Percentiles rank a stretch among this genome's conserved stretches.
Conservation (phyloP, 1,140 invertebrate species). For the Caenorhabditis latens region DNA sequence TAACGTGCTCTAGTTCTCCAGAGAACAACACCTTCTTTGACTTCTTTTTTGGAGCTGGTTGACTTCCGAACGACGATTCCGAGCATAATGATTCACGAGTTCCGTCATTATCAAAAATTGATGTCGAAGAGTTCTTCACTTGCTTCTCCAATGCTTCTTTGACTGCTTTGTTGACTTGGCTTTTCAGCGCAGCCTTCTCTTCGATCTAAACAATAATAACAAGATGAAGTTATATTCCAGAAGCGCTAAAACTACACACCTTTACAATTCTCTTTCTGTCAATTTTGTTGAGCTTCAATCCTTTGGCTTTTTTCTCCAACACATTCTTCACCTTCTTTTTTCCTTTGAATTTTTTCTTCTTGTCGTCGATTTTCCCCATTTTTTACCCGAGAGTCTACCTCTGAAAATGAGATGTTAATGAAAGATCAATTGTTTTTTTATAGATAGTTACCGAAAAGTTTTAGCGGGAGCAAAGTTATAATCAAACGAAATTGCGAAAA, state of each 20-base stretch:
- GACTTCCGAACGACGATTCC: constrained; percentile 62
- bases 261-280: constrained; percentile 62
- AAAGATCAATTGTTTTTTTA: background rate
- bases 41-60: constrained; percentile 56
- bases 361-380: constrained; percentile 58
- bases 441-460: too few species aligned
- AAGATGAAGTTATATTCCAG: background rate
- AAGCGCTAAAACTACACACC: constrained; percentile 25
- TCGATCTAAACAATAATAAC: constrained; percentile 42
- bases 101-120: constrained; percentile 46
- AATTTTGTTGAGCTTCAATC: constrained; percentile 57
- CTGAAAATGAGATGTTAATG: background rate
- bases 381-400: background rate
- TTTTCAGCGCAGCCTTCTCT: constrained; percentile 43
- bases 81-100: constrained; percentile 30
- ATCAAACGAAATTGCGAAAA: constrained; percentile 12
- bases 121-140: constrained; percentile 13
- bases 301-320: constrained; percentile 63
- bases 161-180: constrained; percentile 55
- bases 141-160: constrained; percentile 36
- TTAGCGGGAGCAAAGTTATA: background rate
- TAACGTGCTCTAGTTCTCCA: constrained; percentile 35
- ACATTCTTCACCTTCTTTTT: constrained; percentile 66
- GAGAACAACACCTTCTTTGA: constrained; percentile 61
- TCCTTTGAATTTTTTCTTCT: constrained; percentile 57